Base-by-base conservation (phyloP, 2,797 vertebrate species). In the Epinephelus awoara region DNA sequence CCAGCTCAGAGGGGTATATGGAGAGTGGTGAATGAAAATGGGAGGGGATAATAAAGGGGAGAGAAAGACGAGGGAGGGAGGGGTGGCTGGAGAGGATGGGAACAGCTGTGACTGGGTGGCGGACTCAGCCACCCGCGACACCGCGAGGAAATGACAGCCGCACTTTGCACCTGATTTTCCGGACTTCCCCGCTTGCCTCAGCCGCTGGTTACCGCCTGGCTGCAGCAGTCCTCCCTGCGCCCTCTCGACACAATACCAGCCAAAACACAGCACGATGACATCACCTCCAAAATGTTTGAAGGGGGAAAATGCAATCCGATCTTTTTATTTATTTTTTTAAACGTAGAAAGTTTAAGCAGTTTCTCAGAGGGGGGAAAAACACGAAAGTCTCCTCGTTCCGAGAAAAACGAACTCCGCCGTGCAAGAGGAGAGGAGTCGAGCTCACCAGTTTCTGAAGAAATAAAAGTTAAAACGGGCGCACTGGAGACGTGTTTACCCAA, bases 81-180 rank as follows among this genome's bases (percentile, higher is more conserved):
- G 90, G 85, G 85, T 85, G 83, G 66, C 70, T 82, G 77, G 81
- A 84, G 90, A 90, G 88, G 89, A 91, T 90, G 88, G 84, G 90
- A 93, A 92, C 93, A 92, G 93, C 92, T 94, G 94, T 89, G 92
- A 91, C 91, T 91, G 91, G 93, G 91, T 93, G 93, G 92, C 90
- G 88, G 91, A 93, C 86, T 88, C 87, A 93, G 91, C 91, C 94
- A 94, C 93, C 90, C 91, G 93, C 93, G 92, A 93, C 92, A 91
- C 89, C 15, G 91, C 85, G 81, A 90, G 90, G 91, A 94, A 94
- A 94, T 93, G 93, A 94, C 93, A 92, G 93, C 93, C 91, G 89
- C 92, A 89, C 94, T 92, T 90, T 95, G 95, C 95, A 96, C 95
- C 95, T 96, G 95, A 95, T 96, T 95, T 94, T 90, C 90, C 90